phyloP scores from a whole-genome alignment of 2,113 vertebrate species.

The Gavia stellata region DNA sequence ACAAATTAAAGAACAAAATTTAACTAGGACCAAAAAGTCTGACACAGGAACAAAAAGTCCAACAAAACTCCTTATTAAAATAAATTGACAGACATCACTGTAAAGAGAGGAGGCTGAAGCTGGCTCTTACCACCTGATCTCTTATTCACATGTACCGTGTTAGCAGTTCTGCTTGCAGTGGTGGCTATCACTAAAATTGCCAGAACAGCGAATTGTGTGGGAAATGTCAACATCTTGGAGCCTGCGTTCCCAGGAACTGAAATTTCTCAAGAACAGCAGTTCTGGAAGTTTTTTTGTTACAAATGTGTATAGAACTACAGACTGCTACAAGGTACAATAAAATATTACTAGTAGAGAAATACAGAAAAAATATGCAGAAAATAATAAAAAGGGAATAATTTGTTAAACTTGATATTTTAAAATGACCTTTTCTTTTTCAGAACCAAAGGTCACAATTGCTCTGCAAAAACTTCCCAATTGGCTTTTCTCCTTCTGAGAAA shows the following conservation, averaged over 20 bases:
- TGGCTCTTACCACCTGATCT: constrained; percentile 22
- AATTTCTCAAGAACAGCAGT: background rate
- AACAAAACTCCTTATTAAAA: background rate
- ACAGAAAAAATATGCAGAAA: background rate
- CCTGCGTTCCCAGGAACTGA: constrained; percentile 14
- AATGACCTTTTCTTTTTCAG: background rate
- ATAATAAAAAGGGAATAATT: background rate
- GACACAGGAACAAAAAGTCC: background rate
- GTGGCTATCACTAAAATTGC: background rate
- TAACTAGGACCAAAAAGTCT: background rate
- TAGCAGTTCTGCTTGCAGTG: background rate
- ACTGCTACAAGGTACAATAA: background rate
- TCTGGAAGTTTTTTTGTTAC: background rate
- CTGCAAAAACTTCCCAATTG: background rate
- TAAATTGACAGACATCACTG: background rate
- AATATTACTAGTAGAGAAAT: background rate
- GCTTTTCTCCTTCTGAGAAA: background rate
- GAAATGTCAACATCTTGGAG: constrained; percentile 46
- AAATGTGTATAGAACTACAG: constrained; percentile 31
- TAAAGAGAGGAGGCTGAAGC: background rate
- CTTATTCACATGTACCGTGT: background rate
- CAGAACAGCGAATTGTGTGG: constrained; percentile 48
- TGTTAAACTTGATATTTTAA: background rate
- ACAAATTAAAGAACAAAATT: background rate
- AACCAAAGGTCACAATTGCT: background rate